A percentile compares a stretch with the other conserved stretches of the same genome.
phyloP scores from a whole-genome alignment of 1,140 invertebrate species.

The Drosophila kohkoa region DNA sequence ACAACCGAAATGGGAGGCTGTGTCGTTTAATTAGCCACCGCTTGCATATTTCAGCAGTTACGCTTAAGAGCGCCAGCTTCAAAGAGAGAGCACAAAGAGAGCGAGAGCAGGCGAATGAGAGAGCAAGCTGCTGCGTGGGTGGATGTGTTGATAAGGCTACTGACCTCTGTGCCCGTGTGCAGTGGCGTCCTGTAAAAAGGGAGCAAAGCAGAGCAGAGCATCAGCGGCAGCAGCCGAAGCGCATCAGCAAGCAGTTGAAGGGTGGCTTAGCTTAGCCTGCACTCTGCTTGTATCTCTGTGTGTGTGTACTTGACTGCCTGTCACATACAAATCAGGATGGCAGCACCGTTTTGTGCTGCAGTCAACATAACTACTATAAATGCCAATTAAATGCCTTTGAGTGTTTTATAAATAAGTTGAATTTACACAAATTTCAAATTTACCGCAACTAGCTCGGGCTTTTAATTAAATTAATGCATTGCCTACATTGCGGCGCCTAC shows the following conservation, averaged over 20 bases:
- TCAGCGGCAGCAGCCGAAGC: not conserved
- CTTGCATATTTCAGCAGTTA: conserved; percentile 69
- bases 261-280: conserved; percentile 32
- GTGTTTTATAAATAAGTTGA: conserved; percentile 79
- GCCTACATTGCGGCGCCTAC: conserved; percentile 51
- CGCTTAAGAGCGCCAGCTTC: conserved; percentile 12
- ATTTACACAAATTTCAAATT: conserved; percentile 82
- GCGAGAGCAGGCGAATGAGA: not conserved
- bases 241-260: conserved; percentile 8
- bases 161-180: conserved; percentile 70
- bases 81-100: conserved; percentile 45
- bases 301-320: not conserved
- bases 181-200: conserved; percentile 51
- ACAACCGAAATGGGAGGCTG: conserved; percentile 71
- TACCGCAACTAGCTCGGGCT: conserved; percentile 39
- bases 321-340: conserved; percentile 51
- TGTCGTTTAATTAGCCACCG: conserved; percentile 81
- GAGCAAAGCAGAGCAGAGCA: not conserved
- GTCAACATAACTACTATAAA: conserved; percentile 29
- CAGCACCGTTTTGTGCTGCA: conserved; percentile 35
- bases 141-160: conserved; percentile 70
- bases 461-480: conserved; percentile 83
- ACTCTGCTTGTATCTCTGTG: not conserved
- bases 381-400: conserved; percentile 53
- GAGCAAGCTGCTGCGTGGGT: conserved; percentile 25